Evolutionary conservation across 1,140 invertebrate species (phyloP), one percentile per base, ranked within the genome.

Genomic region (Agrypnia vestita): DNA sequence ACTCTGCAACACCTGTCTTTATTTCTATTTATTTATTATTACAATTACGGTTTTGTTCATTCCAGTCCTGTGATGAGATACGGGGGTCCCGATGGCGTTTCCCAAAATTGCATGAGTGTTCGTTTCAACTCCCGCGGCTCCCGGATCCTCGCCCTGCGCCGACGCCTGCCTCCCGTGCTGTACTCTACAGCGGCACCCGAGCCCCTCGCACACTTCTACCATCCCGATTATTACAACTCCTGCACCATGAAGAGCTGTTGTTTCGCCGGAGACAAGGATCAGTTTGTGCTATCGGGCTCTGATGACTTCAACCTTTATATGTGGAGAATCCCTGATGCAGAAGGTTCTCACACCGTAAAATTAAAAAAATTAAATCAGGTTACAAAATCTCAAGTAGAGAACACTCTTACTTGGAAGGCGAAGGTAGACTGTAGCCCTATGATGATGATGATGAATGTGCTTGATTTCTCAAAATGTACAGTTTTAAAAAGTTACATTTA

Each of bases 221-320:
- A 97, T 86, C 91, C 93, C 25, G 95, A 96, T 77, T 99, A 98
- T 87, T 98, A 97, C 84, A 98, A 98, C 86, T 97, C 96, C 0
- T 98, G 97, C 86, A 98, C 97, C 0, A 98, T 98, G 96, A 99
- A 99, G 88, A 97, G 96, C 79, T 98, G 97, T 85, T 95, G 93
- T 69, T 98, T 98, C 91, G 97, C 96, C n/a, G 97, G 97, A 0
- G 92, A 94, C 7, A 91, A 93, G 55, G 97, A 98, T 86, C 93
- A 98, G 90, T 97, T 94, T 86, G 92, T 98, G 61, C 87, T 98
- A 13, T 97, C 96, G 4, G 97, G 94, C 7, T 98, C 97, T 0
- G 97, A 99, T 89, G 97, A 98, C 87, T 98, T 98, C 85, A 97
- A 97, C 87, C 87, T 99, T 13, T 98, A 98, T 87, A 94, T 97